Base-by-base conservation (phyloP, 2,113 vertebrate species). In the Nanorana parkeri region DNA sequence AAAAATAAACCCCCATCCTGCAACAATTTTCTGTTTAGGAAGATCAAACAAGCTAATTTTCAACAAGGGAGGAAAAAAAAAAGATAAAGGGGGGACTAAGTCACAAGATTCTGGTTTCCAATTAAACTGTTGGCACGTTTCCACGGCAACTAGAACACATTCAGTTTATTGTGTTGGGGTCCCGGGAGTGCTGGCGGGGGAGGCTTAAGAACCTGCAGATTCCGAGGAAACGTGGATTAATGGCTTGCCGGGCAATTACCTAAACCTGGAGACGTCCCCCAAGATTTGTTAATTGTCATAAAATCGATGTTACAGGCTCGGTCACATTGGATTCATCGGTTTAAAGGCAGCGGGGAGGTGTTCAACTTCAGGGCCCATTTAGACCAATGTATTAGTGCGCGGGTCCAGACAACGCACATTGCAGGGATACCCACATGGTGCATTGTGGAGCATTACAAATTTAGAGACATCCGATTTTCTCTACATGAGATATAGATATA, bases 121-220 rank as follows among this genome's bases (percentile, higher is more conserved):
- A 79, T 68, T 68, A 79, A 79, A 68, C 11, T 24, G 52, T 36
- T 68, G 54, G 20, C 54, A 41, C 0, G 66, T 69, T 61, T 68
- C 78, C 67, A 63, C 63, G 68, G 68, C n/a, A 80, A 80, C 78
- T 52, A 52, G 68, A 63, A 80, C 54, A 7, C 65, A 63, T 78
- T 54, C 17, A 23, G 26, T 26, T 20, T 11, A 20, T 71, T 52
- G 36, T 17, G 20, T 21, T 23, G 41, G 5, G 77, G 15, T 52
- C 78, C 64, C n/a, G 3, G 47, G 52, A 52, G 47, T 13, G 2
- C n/a, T 11, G 52, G 52, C 1, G 67, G 55, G 56, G 67, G 36
- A 8, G 67, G 67, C 36, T 52, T 41, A 52, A 19, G 3, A 13
- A 29, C 3, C 7, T 60, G 52, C 20, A 41, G 65, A 32, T 36